These are phyloP conservation scores for Planiliza haematocheilus DNA, from an alignment of 2,113 vertebrate genomes.

Conservation along the genomic window DNA sequence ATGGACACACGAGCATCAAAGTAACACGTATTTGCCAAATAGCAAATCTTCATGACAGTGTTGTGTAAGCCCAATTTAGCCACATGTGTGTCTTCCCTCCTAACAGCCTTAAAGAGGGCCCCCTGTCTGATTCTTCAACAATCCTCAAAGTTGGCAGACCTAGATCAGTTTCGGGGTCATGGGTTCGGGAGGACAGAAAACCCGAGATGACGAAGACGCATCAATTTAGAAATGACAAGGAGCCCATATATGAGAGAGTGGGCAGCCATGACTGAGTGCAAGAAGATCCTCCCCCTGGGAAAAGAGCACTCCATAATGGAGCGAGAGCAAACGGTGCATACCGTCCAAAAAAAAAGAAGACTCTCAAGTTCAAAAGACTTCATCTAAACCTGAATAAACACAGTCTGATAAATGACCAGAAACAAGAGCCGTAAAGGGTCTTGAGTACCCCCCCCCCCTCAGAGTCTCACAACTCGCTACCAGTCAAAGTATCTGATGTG, in stretches of 20 bases:
- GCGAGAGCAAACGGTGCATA: constrained; percentile 46
- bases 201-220: constrained; percentile 14
- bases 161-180: constrained; percentile 26
- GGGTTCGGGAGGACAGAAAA: constrained; percentile 13
- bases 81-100: background rate
- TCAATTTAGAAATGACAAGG: constrained; percentile 35
- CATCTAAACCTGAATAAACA: constrained; percentile 66
- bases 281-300: constrained; percentile 61
- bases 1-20: background rate
- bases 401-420: constrained; percentile 71
- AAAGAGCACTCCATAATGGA: constrained; percentile 32
- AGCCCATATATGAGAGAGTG: constrained; percentile 19
- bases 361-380: constrained; percentile 60
- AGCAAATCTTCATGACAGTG: background rate
- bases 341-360: constrained; percentile 18
- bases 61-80: background rate
- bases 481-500: constrained; percentile 14
- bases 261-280: constrained; percentile 43
- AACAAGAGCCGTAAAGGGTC: constrained; percentile 47
- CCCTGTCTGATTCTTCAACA: background rate
- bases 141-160: constrained; percentile 22
- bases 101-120: too few relatives aligned
- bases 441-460: constrained; percentile 42
- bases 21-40: background rate
- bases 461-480: constrained; percentile 27